Evolutionary conservation across 2,888 invertebrate genomes (phyloP).

Genomic region (Drosophila anceps): DNA sequence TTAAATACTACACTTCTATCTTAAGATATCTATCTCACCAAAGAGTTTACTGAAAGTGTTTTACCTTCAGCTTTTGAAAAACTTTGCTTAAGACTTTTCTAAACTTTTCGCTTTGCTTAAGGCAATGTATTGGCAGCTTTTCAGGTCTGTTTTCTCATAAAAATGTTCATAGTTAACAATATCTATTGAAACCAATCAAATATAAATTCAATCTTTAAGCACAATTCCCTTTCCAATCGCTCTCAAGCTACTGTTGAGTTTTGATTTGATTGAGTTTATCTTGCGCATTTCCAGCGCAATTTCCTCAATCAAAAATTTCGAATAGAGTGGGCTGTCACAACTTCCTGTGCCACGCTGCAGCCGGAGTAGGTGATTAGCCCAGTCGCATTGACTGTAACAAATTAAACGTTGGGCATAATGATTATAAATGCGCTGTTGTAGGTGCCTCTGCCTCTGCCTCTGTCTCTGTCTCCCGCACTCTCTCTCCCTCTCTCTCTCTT

Average conservation of each 20-base stretch:
- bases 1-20: no score
- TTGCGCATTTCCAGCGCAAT: constrained; percentile 2
- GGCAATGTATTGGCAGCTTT: no score
- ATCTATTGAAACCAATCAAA: background rate
- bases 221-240: background rate
- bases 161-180: background rate
- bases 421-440: constrained; percentile 49
- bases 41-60: no score
- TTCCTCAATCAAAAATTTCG: constrained; percentile 5
- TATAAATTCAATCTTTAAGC: background rate
- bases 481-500: background rate
- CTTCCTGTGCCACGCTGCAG: constrained; percentile 6
- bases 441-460: constrained; percentile 18
- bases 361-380: constrained; percentile 43
- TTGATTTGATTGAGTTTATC: constrained; percentile 3
- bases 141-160: background rate
- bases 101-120: no score
- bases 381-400: constrained; percentile 34
- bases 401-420: constrained; percentile 44
- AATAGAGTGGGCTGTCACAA: constrained; percentile 8
- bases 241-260: background rate
- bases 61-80: no score
- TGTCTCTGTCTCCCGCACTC: background rate
- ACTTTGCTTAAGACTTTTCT: no score
- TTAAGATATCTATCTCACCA: no score